These are phyloP conservation scores for Catamblyrhynchus diadema DNA, from an alignment of 2,797 vertebrate species.

Conservation along the genomic window DNA sequence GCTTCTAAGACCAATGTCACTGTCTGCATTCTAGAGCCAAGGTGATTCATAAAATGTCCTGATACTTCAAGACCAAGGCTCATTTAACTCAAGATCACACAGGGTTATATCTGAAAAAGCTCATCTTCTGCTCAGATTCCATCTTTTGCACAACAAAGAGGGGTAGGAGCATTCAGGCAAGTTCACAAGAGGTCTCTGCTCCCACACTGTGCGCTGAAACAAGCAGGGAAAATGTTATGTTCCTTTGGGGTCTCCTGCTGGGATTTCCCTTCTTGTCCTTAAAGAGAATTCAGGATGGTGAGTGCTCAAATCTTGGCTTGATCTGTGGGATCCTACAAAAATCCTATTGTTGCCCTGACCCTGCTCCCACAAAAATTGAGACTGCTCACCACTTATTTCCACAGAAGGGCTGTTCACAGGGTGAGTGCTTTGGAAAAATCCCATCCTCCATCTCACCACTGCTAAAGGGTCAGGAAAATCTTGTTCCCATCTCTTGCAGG, in stretches of 20 bases:
- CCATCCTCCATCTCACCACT: background rate
- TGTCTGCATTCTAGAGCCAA: background rate
- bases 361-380: fast-evolving
- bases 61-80: background rate
- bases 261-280: background rate
- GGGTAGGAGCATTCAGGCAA: background rate
- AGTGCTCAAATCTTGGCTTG: background rate
- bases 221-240: background rate
- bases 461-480: background rate
- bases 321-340: background rate
- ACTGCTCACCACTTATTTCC: background rate
- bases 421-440: background rate
- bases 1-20: background rate
- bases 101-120: background rate
- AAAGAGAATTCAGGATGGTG: background rate
- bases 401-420: background rate
- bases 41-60: background rate
- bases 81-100: background rate
- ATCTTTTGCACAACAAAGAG: background rate
- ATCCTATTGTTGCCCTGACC: background rate
- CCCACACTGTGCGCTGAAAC: background rate
- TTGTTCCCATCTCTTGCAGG: background rate
- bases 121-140: background rate
- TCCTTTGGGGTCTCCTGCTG: background rate
- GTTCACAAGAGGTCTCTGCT: background rate